Conservation (phyloP, 2,113 vertebrate genomes). For the Beaufortia kweichowensis region DNA sequence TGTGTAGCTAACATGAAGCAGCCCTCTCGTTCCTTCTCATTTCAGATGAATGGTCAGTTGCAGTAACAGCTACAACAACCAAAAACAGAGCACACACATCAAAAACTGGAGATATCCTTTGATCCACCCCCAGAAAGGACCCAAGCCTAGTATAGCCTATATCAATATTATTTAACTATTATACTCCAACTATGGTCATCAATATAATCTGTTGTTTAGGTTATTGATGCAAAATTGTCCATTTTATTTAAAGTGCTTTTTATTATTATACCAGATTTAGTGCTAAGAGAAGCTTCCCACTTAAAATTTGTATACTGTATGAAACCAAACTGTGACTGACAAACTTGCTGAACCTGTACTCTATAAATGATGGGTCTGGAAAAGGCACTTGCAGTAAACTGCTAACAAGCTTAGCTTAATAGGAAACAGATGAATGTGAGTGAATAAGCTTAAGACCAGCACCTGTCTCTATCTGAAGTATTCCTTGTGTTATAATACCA, state of each 20-base stretch:
- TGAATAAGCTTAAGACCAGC: not conserved
- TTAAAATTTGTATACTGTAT: not conserved
- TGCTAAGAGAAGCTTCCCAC: conserved; percentile 7
- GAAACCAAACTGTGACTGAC: not conserved
- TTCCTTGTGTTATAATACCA: not conserved
- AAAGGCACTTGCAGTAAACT: not conserved
- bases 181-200: not conserved
- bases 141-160: not conserved
- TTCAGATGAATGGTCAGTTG: conserved; percentile 20
- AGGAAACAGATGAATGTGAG: conserved; percentile 28
- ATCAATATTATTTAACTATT: not conserved
- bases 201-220: not conserved
- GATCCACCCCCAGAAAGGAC: not conserved
- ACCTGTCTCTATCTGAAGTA: conserved; percentile 13
- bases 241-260: too few relatives aligned
- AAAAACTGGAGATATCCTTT: not conserved
- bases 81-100: not conserved
- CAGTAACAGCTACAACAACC: not conserved
- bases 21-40: not conserved
- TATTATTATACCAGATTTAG: not conserved
- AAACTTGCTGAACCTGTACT: not conserved
- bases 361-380: conserved; percentile 5
- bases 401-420: conserved; percentile 15
- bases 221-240: not conserved
- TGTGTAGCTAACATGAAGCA: conserved; percentile 45